Evolutionary conservation across 2,797 vertebrate genomes (phyloP).

Genomic region (Diplodus puntazzo): DNA sequence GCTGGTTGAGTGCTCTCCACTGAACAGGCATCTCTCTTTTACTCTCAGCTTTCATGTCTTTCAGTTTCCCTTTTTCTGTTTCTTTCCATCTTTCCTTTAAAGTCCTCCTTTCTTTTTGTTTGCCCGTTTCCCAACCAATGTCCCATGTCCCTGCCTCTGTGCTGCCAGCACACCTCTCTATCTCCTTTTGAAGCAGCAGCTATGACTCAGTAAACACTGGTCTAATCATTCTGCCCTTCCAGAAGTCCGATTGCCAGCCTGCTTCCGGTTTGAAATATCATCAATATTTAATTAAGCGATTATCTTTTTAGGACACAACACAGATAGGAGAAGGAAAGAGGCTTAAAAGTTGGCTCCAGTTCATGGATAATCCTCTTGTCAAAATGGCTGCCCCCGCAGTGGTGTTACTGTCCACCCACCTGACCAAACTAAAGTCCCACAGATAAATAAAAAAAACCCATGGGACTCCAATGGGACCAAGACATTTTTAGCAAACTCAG

Average conservation of each 20-base stretch:
- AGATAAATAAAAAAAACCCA: conserved; percentile 19
- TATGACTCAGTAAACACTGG: conserved; percentile 52
- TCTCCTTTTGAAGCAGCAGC: conserved; percentile 28
- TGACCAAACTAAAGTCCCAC: conserved; percentile 47
- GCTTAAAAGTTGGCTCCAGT: conserved; percentile 71
- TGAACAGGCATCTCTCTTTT: neutral
- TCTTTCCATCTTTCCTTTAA: neutral
- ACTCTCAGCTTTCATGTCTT: neutral
- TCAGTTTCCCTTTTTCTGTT: neutral
- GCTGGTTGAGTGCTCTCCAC: neutral
- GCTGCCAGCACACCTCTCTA: conserved; percentile 5
- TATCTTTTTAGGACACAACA: conserved; percentile 76
- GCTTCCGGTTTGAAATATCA: conserved; percentile 75
- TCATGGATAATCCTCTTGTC: conserved; percentile 77
- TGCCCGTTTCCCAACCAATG: neutral
- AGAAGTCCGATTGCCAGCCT: conserved; percentile 54
- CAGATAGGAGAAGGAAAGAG: conserved; percentile 74
- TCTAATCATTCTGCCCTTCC: conserved; percentile 51
- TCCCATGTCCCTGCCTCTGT: neutral
- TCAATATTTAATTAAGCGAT: conserved; percentile 83
- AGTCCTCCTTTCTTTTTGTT: neutral
- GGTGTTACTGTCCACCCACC: conserved; percentile 55
- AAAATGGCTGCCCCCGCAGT: conserved; percentile 51
- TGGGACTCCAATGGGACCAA: neutral
- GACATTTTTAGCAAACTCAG: neutral